Conservation (phyloP, 1,140 invertebrate genomes). For the Geopemphigus sp. region DNA sequence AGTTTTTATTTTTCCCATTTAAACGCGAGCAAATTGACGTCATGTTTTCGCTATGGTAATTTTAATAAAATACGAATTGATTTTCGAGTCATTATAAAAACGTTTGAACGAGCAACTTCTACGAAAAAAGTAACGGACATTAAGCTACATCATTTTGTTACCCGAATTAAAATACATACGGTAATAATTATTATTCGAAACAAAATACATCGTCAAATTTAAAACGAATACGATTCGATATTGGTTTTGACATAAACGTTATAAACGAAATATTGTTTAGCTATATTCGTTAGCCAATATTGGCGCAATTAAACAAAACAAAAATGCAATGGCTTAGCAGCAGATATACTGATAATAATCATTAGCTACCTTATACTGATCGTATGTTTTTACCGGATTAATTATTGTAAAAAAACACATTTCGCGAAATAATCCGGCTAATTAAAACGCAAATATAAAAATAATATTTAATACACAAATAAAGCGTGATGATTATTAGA, state of each 20-base stretch:
- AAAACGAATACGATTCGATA: not conserved
- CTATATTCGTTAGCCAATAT: too few relatives aligned
- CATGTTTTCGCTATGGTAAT: not conserved
- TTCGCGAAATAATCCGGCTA: not conserved
- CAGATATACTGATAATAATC: not conserved
- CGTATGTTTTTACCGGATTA: too few relatives aligned
- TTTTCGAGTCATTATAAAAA: not conserved
- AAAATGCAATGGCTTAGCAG: not conserved
- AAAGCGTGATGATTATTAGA: not conserved
- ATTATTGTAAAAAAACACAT: not conserved
- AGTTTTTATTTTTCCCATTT: not conserved
- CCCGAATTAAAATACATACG: conserved; percentile 1
- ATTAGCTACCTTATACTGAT: too few relatives aligned
- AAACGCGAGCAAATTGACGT: not conserved
- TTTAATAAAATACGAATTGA: not conserved
- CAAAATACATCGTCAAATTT: not conserved
- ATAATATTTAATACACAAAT: too few relatives aligned
- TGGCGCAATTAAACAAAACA: not conserved
- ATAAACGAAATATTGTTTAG: too few relatives aligned
- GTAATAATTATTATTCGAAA: not conserved
- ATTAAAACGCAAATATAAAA: not conserved
- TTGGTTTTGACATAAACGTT: not conserved
- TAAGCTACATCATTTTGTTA: not conserved
- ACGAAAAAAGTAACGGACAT: not conserved
- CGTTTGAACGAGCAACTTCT: not conserved